These are phyloP conservation scores for Sceloporus tristichus DNA, from an alignment of 2,113 vertebrate genomes.

Conservation along the genomic window DNA sequence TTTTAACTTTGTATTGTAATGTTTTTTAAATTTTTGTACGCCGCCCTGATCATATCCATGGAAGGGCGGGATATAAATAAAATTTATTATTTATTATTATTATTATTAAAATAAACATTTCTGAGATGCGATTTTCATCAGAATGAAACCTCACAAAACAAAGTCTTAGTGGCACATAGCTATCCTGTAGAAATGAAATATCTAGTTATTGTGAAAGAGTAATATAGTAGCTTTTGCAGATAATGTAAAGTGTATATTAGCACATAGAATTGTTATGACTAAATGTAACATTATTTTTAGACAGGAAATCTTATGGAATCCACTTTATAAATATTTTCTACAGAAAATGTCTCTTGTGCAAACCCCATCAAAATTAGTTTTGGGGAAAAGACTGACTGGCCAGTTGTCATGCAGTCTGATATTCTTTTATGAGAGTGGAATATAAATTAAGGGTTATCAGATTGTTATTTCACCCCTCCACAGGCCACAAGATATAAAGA, in stretches of 20 bases:
- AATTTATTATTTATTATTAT: too few relatives aligned
- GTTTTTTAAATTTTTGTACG: too few relatives aligned
- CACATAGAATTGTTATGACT: neutral
- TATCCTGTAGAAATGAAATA: neutral
- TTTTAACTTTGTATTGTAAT: too few relatives aligned
- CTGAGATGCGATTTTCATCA: neutral
- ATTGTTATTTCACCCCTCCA: too few relatives aligned
- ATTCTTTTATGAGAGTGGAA: too few relatives aligned
- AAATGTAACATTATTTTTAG: slow-evolving; percentile 7
- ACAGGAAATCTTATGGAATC: neutral
- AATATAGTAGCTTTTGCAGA: neutral
- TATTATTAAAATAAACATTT: neutral
- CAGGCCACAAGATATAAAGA: too few relatives aligned
- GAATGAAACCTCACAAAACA: neutral
- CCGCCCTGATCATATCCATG: too few relatives aligned
- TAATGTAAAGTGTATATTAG: neutral
- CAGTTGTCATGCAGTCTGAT: too few relatives aligned
- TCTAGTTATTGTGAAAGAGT: neutral
- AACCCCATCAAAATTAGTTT: too few relatives aligned
- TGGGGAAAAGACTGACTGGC: too few relatives aligned
- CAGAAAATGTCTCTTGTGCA: neutral
- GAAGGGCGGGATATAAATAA: too few relatives aligned
- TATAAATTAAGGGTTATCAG: too few relatives aligned
- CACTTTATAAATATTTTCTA: neutral
- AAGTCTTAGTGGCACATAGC: neutral